A percentile compares a stretch with the other conserved stretches of the same genome.
Evolutionary conservation across 2,888 invertebrate species (phyloP).

Genomic region (Harpalus rufipes): DNA sequence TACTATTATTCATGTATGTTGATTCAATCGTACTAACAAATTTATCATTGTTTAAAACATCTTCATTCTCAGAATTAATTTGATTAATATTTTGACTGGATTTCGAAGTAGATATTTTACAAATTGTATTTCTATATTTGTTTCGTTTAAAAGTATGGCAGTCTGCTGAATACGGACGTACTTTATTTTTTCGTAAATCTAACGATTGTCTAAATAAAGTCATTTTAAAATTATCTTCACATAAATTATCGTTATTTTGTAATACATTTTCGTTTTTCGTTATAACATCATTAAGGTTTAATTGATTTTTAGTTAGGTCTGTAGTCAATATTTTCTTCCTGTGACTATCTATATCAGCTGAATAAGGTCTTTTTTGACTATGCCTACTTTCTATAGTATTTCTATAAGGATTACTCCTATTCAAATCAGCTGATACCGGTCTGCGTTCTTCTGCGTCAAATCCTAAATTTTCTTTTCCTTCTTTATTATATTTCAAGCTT

Average conservation of each 20-base stretch:
- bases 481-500: slow-evolving; percentile 23
- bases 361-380: not conserved
- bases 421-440: slow-evolving; percentile 11
- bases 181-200: not conserved
- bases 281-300: not conserved
- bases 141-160: slow-evolving; percentile 10
- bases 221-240: slow-evolving; percentile 2
- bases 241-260: not conserved
- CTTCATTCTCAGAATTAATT: not conserved
- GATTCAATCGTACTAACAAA: no score
- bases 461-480: slow-evolving; percentile 16
- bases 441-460: slow-evolving; percentile 17
- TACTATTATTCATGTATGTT: no score
- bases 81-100: not conserved
- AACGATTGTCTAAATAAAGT: slow-evolving; percentile 20
- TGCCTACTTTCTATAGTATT: slow-evolving; percentile 39
- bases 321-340: not conserved
- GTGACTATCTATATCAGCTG: slow-evolving; percentile 17
- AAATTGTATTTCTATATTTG: slow-evolving; percentile 17
- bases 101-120: slow-evolving; percentile 3
- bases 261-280: not conserved
- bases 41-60: no score
- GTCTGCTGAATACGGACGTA: slow-evolving; percentile 6
- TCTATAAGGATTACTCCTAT: not conserved
- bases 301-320: not conserved